Evolutionary conservation across 37 sponge, comb jelly and placozoan genomes (phyloP), one percentile per base, ranked within the genome.

Genomic region (Cladorhizidae sp.): DNA sequence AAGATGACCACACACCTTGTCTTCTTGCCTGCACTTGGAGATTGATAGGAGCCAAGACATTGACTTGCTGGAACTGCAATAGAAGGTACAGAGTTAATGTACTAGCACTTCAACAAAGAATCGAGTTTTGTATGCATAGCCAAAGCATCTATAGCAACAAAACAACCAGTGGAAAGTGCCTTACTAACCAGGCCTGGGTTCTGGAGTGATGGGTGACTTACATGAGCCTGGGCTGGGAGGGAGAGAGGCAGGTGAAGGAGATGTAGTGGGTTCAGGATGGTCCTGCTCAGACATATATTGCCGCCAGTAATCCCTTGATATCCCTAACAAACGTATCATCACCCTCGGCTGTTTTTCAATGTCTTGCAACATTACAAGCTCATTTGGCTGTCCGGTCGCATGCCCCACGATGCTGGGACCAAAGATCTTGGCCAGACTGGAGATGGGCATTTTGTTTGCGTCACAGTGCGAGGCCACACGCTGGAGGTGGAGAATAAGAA

Each of bases 401-500:
- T 90, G 79, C 40, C 92, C 97, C 0, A 97, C 92, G 1, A 97
- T 67, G 26, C 93, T 97, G 0, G 97, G 97, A 2, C 90, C 97
- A 76, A 97, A 91, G 38, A 97, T 89, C 57, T 87, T 82, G 52
- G 95, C 93, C 28, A 97, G 85, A 69, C 83, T 93, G 39, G 73
- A 74, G 11, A 62, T 31, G n/a, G 92, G 80, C 97, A 97, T 97
- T 85, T 93, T 93, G 89, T 91, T 92, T 36, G 85, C 75, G 39
- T 88, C 83, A 52, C 84, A 70, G 75, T 90, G 61, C 0, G 73
- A 67, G 3, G 94, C 86, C 12, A 93, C 94, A 40, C 97, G 90
- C 61, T 94, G 94, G 1, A 97, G 72, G 58, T 97, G 97, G 42
- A 92, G 85, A 31, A 97, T 92, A 55, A 97, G 43, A 62, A 87